Evolutionary conservation across 2,113 vertebrate genomes (phyloP).

Genomic region (Clarias macrocephalus): DNA sequence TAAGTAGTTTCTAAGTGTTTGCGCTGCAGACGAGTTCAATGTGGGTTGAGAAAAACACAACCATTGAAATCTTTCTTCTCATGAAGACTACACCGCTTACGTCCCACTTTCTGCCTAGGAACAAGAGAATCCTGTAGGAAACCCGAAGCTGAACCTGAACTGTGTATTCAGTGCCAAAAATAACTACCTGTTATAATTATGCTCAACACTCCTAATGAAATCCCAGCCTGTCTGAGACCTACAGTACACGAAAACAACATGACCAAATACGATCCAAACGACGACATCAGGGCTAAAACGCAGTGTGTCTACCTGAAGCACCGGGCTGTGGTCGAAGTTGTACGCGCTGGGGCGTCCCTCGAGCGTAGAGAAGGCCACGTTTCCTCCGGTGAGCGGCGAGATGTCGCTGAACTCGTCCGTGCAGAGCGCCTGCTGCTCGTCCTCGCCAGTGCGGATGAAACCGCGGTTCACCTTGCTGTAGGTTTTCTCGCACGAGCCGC

Average conservation of each 20-base stretch:
- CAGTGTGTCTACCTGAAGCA: slow-evolving; percentile 82
- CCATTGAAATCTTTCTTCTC: not conserved
- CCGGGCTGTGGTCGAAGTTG: slow-evolving; percentile 94
- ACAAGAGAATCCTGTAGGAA: not conserved
- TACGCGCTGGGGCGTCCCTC: slow-evolving; percentile 94
- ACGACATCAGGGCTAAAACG: no score
- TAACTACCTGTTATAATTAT: not conserved
- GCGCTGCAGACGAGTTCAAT: not conserved
- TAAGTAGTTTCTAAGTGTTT: no score
- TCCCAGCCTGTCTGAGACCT: no score
- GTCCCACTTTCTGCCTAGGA: not conserved
- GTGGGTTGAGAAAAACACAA: not conserved
- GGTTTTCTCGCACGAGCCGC: slow-evolving; percentile 93
- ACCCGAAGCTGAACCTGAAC: not conserved
- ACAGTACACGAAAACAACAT: not conserved
- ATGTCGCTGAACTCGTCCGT: slow-evolving; percentile 99
- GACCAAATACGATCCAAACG: not conserved
- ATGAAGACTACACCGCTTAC: not conserved
- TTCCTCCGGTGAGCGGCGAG: slow-evolving; percentile 93
- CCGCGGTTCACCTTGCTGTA: slow-evolving; percentile 80
- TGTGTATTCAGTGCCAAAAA: not conserved
- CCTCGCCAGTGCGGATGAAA: slow-evolving; percentile 89
- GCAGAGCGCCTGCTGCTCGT: slow-evolving; percentile 93
- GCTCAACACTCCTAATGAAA: not conserved
- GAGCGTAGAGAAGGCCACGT: slow-evolving; percentile 94